These are phyloP conservation scores for Sapayoa aenigma DNA, from an alignment of 2,113 vertebrate species.

Conservation along the genomic window DNA sequence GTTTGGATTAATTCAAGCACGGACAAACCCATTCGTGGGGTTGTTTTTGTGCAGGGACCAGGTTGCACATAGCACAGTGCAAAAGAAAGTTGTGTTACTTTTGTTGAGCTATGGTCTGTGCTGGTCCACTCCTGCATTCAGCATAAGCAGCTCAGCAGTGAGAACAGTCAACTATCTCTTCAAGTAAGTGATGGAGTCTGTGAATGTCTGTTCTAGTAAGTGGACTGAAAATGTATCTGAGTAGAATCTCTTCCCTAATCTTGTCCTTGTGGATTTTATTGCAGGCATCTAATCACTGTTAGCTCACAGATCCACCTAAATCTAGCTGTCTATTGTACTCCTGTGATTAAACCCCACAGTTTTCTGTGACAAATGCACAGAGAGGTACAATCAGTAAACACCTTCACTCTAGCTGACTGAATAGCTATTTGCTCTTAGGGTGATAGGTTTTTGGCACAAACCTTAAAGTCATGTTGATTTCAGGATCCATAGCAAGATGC, in stretches of 20 bases:
- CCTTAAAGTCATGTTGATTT: background rate
- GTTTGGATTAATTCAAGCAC: too few relatives aligned
- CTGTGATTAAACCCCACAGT: background rate
- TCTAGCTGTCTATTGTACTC: background rate
- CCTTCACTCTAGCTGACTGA: background rate
- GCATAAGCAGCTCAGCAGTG: background rate
- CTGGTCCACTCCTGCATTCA: background rate
- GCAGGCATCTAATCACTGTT: background rate
- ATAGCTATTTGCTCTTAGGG: background rate
- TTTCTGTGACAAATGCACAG: background rate
- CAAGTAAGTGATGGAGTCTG: background rate
- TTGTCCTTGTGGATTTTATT: background rate
- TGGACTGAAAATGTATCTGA: background rate
- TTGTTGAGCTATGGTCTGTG: rapidly evolving
- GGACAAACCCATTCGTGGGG: too few relatives aligned
- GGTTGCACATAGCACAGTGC: too few relatives aligned
- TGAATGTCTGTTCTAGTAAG: background rate
- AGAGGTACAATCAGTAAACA: background rate
- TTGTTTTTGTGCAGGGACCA: too few relatives aligned
- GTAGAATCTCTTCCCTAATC: background rate
- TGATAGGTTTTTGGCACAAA: background rate
- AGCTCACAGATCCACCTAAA: background rate
- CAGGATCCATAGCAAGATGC: background rate
- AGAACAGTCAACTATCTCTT: background rate
- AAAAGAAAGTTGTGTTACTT: background rate